Evolutionary conservation across 2,797 vertebrate genomes (phyloP), one percentile per base, ranked within the genome.

Genomic region (Peromyscus aztecus): DNA sequence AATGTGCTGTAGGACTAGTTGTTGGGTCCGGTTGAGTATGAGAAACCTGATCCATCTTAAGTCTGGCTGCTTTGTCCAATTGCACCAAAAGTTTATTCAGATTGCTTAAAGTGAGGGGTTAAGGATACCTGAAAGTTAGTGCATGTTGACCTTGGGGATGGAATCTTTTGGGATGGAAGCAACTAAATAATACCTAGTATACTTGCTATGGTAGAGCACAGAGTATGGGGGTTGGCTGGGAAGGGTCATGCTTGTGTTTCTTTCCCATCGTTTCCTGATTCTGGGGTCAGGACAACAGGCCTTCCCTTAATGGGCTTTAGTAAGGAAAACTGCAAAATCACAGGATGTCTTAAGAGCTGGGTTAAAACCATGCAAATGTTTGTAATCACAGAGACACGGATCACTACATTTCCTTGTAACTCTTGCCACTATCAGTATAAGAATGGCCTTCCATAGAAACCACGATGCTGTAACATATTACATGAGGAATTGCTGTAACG

Each of bases 31-130:
- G 17, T 69, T 94, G 31, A 59, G 17, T 89, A 27, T 83, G 71
- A 95, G 80, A 12, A 94, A 80, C 80, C 59, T 82, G 27, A 77
- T 7, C 19, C 7, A 37, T 73, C 23, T 75, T 91, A 80, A 43
- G 19, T 49, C 57, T 29, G 78, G 10, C 49, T 95, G 24, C 11
- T 40, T 95, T 89, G 34, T 61, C 86, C 94, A 43, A 73, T 57
- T 94, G 12, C 63, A 55, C 24, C 71, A 94, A 92, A 81, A n/a
- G 6, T 4, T 90, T 78, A 21, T 90, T 95, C 43, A 95, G 19
- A 81, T 90, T 59, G 83, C 77, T 81, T 49, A 55, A 87, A 92
- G 71, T 71, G 19, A 87, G 24, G 7, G 34, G 0, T 87, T 43
- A 59, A 63, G 49, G 34, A 84, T 84, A 91, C 9, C 21, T 82